Evolutionary conservation across 2,113 vertebrate species (phyloP).

Genomic region (Gobiocypris rarus): DNA sequence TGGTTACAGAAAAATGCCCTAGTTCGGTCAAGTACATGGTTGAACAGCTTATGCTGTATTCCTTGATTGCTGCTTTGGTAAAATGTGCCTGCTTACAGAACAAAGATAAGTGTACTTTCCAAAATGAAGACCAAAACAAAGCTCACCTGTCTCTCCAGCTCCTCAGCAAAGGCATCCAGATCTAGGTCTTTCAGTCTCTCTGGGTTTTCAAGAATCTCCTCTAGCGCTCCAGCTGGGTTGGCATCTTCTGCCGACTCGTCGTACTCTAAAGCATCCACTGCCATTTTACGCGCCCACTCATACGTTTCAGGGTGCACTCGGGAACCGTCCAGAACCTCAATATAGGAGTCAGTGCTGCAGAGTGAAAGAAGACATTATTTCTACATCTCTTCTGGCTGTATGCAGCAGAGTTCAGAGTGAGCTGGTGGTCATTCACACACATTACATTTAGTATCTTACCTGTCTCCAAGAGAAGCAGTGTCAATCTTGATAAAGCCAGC

Average conservation of each 20-base stretch:
- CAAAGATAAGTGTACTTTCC: background rate
- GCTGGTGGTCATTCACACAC: background rate
- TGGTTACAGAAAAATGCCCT: background rate
- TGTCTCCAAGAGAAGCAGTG: slow-evolving; percentile 95
- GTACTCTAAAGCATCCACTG: slow-evolving; percentile 94
- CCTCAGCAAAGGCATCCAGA: slow-evolving; percentile 96
- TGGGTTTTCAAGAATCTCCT: slow-evolving; percentile 97
- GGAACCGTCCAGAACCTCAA: slow-evolving; percentile 96
- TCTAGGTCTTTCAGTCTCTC: slow-evolving; percentile 97
- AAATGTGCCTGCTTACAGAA: background rate
- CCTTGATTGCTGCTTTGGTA: background rate
- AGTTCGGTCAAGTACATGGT: background rate
- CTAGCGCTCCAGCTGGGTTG: slow-evolving; percentile 94
- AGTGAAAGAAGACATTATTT: slow-evolving; percentile 28
- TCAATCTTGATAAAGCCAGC: slow-evolving; percentile 99
- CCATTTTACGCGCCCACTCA: slow-evolving; percentile 99
- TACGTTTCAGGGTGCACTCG: slow-evolving; percentile 98
- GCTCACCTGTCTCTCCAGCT: slow-evolving; percentile 96
- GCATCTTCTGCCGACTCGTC: slow-evolving; percentile 98
- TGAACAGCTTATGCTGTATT: background rate
- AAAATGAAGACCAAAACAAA: background rate
- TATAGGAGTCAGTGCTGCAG: slow-evolving; percentile 96
- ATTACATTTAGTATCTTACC: slow-evolving; percentile 68
- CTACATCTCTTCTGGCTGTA: background rate
- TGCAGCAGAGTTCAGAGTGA: background rate